These are phyloP conservation scores for Dendrolimus houi DNA, from an alignment of 2,888 invertebrate genomes.

Conservation along the genomic window DNA sequence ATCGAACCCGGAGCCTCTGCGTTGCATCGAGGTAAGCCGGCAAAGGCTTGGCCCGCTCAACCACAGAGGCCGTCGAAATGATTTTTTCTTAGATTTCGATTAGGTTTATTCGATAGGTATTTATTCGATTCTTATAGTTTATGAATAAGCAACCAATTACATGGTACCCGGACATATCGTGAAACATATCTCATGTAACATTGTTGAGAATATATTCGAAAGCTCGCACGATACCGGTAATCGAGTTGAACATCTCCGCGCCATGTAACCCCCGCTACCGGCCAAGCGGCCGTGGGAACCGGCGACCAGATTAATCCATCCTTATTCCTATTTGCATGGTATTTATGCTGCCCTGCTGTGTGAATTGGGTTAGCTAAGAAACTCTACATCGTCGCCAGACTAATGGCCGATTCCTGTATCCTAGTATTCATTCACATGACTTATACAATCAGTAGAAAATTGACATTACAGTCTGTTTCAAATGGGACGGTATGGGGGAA, in stretches of 20 bases:
- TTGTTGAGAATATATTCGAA: conserved; percentile 4
- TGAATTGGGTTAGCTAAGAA: not conserved
- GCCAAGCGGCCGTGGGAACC: conserved; percentile 13
- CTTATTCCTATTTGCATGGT: conserved; percentile 12
- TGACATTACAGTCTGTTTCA: too few species aligned
- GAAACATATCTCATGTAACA: not conserved
- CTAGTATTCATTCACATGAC: too few species aligned
- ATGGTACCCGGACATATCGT: not conserved
- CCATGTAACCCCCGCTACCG: conserved; percentile 8
- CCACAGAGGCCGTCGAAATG: too few species aligned
- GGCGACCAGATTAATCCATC: conserved; percentile 14
- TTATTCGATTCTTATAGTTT: not conserved
- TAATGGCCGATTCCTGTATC: too few species aligned
- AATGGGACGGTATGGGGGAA: too few species aligned
- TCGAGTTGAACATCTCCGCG: not conserved
- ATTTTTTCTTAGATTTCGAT: too few species aligned
- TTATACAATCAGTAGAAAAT: too few species aligned
- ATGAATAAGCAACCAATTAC: not conserved
- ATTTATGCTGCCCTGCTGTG: conserved; percentile 7
- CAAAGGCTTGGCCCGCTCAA: too few species aligned
- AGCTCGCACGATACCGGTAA: conserved; percentile 2
- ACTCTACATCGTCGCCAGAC: too few species aligned
- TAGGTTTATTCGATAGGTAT: too few species aligned
- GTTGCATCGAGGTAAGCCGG: too few species aligned
- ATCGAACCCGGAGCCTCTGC: too few species aligned